Conservation (phyloP, 2,888 invertebrate species). For the Xylota sylvarum region DNA sequence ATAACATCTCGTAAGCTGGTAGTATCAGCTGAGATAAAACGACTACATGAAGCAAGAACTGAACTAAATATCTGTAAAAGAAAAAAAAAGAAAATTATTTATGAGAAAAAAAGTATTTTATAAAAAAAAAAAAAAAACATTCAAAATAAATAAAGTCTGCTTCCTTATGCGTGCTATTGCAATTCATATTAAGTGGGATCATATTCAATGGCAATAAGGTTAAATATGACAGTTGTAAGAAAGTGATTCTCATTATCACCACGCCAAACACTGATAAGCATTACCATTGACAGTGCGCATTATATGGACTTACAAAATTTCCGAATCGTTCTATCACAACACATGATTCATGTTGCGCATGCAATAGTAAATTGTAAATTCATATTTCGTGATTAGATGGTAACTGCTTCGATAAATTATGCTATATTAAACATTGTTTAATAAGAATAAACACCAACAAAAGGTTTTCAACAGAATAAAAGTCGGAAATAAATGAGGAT, state of each 20-base stretch:
- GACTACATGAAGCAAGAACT: conserved; percentile 85
- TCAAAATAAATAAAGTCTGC: not conserved
- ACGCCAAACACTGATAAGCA: conserved; percentile 25
- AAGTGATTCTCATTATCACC: conserved; percentile 31
- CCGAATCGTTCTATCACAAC: conserved; percentile 19
- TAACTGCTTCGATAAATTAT: not conserved
- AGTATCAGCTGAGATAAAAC: conserved; percentile 89
- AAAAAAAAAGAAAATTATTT: conserved; percentile 33
- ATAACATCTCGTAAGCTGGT: conserved; percentile 96
- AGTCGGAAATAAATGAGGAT: too few relatives aligned
- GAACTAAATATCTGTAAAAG: conserved; percentile 82
- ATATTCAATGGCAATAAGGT: conserved; percentile 36
- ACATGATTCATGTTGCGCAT: conserved; percentile 38
- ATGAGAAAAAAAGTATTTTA: conserved; percentile 2
- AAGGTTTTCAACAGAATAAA: too few relatives aligned
- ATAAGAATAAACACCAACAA: too few relatives aligned
- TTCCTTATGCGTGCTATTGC: conserved; percentile 11
- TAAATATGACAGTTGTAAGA: conserved; percentile 28
- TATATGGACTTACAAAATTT: not conserved
- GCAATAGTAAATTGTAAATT: not conserved
- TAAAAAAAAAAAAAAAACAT: not conserved
- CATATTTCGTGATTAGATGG: not conserved
- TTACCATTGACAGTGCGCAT: conserved; percentile 14
- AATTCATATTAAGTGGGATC: conserved; percentile 3
- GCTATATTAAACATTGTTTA: too few relatives aligned